A percentile compares a stretch with the other conserved stretches of the same genome.
phyloP scores from a whole-genome alignment of 2,888 invertebrate genomes.

The Drosophila phalerata region DNA sequence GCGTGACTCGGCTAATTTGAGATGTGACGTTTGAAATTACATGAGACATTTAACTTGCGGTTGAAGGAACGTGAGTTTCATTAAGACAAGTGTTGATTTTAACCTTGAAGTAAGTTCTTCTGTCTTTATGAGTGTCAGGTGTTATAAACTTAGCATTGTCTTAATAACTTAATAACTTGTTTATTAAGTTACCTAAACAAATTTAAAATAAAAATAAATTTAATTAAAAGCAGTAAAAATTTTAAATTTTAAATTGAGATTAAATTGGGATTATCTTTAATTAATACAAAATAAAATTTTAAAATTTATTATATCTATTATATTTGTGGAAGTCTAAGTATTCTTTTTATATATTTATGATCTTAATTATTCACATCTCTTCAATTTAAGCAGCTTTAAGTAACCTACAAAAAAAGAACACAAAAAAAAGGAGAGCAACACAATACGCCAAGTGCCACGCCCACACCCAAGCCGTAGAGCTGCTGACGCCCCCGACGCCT shows the following conservation, averaged over 20 bases:
- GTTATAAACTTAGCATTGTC: no score
- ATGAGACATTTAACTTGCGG: constrained; percentile 36
- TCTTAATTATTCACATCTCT: constrained; percentile 22
- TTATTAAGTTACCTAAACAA: no score
- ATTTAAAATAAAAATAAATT: not conserved
- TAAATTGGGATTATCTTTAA: no score
- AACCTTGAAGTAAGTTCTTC: constrained; percentile 10
- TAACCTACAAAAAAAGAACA: constrained; percentile 3
- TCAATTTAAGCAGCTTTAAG: constrained; percentile 30
- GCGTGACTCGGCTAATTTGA: constrained; percentile 51
- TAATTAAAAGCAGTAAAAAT: not conserved
- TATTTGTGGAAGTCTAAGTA: no score
- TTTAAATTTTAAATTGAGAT: no score
- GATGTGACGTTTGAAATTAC: constrained; percentile 23
- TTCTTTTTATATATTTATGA: not conserved
- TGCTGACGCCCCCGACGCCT: constrained; percentile 1
- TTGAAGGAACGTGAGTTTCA: constrained; percentile 15
- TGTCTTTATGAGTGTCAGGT: constrained; percentile 8
- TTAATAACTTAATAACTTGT: no score
- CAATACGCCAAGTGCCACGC: constrained; percentile 41
- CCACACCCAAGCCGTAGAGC: constrained; percentile 10
- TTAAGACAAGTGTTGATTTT: constrained; percentile 13
- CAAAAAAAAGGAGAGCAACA: constrained; percentile 28
- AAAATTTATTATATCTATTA: no score
- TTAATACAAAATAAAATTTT: not conserved